phyloP scores from a whole-genome alignment of 2,888 invertebrate genomes.

The Magallana nippona region DNA sequence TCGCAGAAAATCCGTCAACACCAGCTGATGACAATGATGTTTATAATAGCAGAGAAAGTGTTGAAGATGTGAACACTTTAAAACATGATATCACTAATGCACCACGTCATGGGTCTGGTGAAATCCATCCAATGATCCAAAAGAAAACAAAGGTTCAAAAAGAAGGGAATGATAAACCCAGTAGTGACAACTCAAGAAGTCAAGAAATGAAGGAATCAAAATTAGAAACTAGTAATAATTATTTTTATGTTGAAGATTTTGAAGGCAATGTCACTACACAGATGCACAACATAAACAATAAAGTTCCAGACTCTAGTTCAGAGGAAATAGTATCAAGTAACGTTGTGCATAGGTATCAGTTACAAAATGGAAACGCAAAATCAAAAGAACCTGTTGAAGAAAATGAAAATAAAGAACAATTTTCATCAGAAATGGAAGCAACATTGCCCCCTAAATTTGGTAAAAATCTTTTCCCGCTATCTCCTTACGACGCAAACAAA shows the following conservation, averaged over 20 bases:
- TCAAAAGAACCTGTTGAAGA: too few species aligned
- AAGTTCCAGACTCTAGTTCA: too few species aligned
- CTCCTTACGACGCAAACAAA: too few species aligned
- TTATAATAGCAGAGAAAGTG: neutral
- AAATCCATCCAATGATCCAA: neutral
- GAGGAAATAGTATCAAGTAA: too few species aligned
- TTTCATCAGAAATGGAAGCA: too few species aligned
- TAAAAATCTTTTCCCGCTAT: too few species aligned
- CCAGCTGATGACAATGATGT: neutral
- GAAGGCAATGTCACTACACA: too few species aligned
- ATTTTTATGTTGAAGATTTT: neutral
- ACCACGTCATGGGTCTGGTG: neutral
- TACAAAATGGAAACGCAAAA: too few species aligned
- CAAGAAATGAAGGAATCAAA: neutral
- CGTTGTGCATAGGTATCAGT: too few species aligned
- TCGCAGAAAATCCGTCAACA: neutral
- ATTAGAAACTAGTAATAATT: neutral
- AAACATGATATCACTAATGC: neutral
- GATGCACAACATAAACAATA: too few species aligned
- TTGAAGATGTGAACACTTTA: neutral
- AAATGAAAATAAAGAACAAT: too few species aligned
- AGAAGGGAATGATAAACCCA: neutral
- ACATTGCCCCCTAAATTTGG: too few species aligned
- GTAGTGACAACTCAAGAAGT: neutral
- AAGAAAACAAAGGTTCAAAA: neutral